Conservation (phyloP, 2,113 vertebrate genomes). For the Psittacula cyanocephala region DNA sequence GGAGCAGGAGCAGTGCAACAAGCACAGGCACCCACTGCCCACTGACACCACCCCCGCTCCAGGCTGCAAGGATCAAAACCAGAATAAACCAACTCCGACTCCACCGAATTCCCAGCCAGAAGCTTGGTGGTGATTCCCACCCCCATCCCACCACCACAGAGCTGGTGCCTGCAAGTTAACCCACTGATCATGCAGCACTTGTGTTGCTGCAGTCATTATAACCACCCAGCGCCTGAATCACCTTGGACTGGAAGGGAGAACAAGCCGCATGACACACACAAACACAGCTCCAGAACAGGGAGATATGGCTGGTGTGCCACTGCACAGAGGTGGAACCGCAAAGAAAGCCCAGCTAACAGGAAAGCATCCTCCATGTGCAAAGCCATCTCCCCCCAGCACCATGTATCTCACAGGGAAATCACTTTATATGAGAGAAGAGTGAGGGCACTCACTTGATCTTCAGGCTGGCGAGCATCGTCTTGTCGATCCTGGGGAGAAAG, state of each 20-base stretch:
- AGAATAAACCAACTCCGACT: accelerated
- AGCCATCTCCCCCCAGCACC: background rate
- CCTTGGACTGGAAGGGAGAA: background rate
- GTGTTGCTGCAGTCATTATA: accelerated
- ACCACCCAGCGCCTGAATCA: background rate
- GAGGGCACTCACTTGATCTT: slow-evolving; percentile 81
- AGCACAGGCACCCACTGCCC: background rate
- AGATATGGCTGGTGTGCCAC: background rate
- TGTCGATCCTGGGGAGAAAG: slow-evolving; percentile 81
- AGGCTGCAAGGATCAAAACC: background rate
- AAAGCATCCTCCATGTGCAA: background rate
- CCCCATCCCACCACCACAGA: background rate
- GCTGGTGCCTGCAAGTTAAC: background rate
- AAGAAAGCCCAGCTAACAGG: background rate
- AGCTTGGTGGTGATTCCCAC: background rate
- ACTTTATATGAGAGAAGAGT: accelerated
- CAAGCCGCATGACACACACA: background rate
- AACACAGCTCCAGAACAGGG: accelerated
- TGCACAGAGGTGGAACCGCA: background rate
- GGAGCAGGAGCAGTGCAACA: background rate
- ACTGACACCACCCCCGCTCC: background rate
- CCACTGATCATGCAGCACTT: accelerated
- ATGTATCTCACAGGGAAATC: accelerated
- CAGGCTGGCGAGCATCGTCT: slow-evolving; percentile 80
- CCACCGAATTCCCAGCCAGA: background rate